Conservation (phyloP, 2,888 invertebrate species). For the Mimachlamys varia region DNA sequence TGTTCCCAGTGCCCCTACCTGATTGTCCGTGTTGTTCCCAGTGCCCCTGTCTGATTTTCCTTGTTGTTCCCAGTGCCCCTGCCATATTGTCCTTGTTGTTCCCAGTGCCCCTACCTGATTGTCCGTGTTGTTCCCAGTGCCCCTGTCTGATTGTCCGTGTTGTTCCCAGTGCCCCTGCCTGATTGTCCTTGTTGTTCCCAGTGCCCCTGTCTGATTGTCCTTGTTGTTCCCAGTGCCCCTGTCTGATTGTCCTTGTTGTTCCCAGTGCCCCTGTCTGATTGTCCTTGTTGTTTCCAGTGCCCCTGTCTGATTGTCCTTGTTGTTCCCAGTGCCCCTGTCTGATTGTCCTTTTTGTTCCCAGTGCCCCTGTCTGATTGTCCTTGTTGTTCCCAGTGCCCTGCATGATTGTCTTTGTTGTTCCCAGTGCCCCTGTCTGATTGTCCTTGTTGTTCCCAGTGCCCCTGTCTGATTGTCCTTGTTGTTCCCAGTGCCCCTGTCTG, state of each 20-base stretch:
- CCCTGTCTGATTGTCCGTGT: not conserved
- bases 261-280: not conserved
- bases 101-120: not conserved
- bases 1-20: not conserved
- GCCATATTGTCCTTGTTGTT: not conserved
- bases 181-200: not conserved
- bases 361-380: not conserved
- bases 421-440: not conserved
- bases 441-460: not conserved
- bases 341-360: not conserved
- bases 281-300: not conserved
- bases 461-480: not conserved
- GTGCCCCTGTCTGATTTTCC: not conserved
- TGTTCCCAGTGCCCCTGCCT: not conserved
- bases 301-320: not conserved
- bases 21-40: not conserved
- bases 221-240: not conserved
- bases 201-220: not conserved
- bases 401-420: too few relatives aligned
- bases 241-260: not conserved
- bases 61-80: not conserved
- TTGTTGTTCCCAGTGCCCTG: too few relatives aligned
- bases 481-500: not conserved
- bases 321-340: not conserved
- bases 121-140: not conserved